Conservation (phyloP, 2,888 invertebrate genomes). For the Argyresthia albistria region DNA sequence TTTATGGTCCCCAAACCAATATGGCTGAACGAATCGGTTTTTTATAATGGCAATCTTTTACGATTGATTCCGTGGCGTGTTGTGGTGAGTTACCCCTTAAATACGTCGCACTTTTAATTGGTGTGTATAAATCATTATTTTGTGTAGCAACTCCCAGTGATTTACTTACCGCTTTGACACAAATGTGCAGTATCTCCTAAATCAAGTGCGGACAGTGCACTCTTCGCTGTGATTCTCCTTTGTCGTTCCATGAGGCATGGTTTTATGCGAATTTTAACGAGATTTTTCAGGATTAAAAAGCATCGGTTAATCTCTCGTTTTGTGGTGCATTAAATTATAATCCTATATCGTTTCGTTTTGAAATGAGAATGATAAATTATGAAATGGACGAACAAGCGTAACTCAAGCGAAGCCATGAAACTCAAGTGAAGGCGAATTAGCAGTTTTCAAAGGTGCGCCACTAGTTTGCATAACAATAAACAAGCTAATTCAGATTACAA, state of each 20-base stretch:
- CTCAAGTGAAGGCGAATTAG: slow-evolving; percentile 11
- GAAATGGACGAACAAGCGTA: too few relatives aligned
- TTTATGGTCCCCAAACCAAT: slow-evolving; percentile 41
- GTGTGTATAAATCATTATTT: slow-evolving; percentile 61
- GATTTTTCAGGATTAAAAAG: slow-evolving; percentile 43
- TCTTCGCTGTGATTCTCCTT: slow-evolving; percentile 33
- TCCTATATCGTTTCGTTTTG: slow-evolving; percentile 21
- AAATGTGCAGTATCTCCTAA: slow-evolving; percentile 39
- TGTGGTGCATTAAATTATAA: slow-evolving; percentile 21
- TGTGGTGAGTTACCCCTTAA: slow-evolving; percentile 34
- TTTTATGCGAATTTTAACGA: slow-evolving; percentile 62
- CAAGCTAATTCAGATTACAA: too few relatives aligned
- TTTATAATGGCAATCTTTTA: slow-evolving; percentile 21
- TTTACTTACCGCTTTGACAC: slow-evolving; percentile 66
- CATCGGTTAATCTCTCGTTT: slow-evolving; percentile 33
- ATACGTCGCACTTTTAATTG: slow-evolving; percentile 57
- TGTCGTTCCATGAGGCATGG: slow-evolving; percentile 39
- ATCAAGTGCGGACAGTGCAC: slow-evolving; percentile 35
- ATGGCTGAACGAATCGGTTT: slow-evolving; percentile 51
- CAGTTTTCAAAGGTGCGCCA: too few relatives aligned
- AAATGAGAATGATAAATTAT: slow-evolving; percentile 15
- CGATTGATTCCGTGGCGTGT: slow-evolving; percentile 18
- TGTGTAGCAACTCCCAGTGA: slow-evolving; percentile 55
- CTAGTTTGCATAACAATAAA: too few relatives aligned
- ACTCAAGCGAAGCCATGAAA: too few relatives aligned